phyloP scores from a whole-genome alignment of 2,797 vertebrate genomes.

The Danio aesculapii region DNA sequence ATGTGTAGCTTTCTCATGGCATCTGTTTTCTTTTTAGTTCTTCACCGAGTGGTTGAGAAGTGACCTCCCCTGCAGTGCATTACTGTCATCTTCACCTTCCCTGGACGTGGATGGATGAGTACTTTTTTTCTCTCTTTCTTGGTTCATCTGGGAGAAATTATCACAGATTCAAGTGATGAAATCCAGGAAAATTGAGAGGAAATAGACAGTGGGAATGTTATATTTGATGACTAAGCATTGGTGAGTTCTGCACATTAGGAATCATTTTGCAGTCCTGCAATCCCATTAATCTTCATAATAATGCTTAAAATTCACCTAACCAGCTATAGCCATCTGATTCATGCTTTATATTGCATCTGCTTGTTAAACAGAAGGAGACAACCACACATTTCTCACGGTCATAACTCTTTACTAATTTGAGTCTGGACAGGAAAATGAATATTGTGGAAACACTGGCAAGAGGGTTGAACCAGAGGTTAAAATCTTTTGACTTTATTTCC shows the following conservation, averaged over 20 bases:
- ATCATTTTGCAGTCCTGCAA: background rate
- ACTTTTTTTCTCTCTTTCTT: background rate
- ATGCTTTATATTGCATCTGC: background rate
- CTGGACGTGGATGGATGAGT: slow-evolving; percentile 1
- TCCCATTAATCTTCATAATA: slow-evolving; percentile 4
- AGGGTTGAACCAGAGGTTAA: slow-evolving; percentile 5
- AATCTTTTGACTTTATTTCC: background rate
- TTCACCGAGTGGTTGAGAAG: slow-evolving; percentile 6
- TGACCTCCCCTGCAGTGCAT: slow-evolving; percentile 23
- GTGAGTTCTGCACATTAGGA: slow-evolving; percentile 11
- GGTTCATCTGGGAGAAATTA: slow-evolving; percentile 1
- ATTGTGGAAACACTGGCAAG: slow-evolving; percentile 2
- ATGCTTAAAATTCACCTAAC: background rate
- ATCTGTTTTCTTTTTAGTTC: slow-evolving; percentile 44
- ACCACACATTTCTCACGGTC: background rate
- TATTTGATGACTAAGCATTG: background rate
- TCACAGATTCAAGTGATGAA: slow-evolving; percentile 3
- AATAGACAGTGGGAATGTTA: background rate
- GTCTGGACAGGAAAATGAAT: background rate
- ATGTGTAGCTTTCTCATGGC: slow-evolving; percentile 27
- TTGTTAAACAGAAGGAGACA: slow-evolving; percentile 11
- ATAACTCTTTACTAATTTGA: background rate
- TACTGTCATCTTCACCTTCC: slow-evolving; percentile 7
- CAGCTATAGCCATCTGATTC: slow-evolving; percentile 2
- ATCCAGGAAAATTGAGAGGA: slow-evolving; percentile 2